Evolutionary conservation across 2,888 invertebrate species (phyloP).

Genomic region (Dascillus cervinus): DNA sequence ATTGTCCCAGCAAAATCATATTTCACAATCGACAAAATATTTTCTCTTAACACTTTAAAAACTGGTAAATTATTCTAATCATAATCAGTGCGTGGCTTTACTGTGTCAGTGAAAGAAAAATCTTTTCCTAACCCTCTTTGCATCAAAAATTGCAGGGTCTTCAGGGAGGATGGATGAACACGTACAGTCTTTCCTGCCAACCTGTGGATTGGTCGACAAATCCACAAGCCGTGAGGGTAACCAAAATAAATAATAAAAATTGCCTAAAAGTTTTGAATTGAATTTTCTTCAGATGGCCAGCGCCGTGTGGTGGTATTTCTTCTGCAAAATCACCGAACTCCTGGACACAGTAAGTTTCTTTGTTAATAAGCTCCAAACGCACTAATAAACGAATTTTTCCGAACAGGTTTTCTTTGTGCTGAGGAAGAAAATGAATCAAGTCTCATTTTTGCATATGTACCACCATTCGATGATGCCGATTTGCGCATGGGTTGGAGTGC

Average conservation of each 20-base stretch:
- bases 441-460: constrained; percentile 60
- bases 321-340: constrained; percentile 49
- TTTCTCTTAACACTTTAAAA: no score
- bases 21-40: no score
- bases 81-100: no score
- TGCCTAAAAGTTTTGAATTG: constrained; percentile 1
- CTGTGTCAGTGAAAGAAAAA: no score
- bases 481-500: constrained; percentile 48
- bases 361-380: no score
- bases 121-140: no score
- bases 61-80: no score
- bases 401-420: constrained; percentile 54
- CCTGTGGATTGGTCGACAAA: constrained; percentile 57
- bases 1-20: no score
- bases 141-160: constrained; percentile 35
- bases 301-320: constrained; percentile 45
- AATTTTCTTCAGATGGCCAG: constrained; percentile 37
- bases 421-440: constrained; percentile 60
- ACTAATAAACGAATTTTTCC: constrained; percentile 6
- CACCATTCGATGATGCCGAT: constrained; percentile 56
- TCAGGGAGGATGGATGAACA: constrained; percentile 41
- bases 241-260: constrained; percentile 22
- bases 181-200: constrained; percentile 66
- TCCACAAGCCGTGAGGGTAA: constrained; percentile 56
- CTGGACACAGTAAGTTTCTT: constrained; percentile 48